Conservation (phyloP, 1,140 invertebrate genomes). For the Aphidius ervi region DNA sequence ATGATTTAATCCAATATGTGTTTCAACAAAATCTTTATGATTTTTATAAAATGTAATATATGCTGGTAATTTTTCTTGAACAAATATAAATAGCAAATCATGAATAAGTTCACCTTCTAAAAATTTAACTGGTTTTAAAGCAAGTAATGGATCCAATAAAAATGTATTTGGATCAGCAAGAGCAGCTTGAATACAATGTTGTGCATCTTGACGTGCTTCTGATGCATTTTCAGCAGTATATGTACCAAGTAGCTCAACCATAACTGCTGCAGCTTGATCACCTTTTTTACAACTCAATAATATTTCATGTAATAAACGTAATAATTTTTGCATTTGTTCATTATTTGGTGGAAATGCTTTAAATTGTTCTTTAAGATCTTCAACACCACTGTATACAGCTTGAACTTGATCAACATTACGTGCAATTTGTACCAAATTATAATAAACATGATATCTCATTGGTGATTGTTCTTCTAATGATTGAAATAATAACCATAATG, state of each 20-base stretch:
- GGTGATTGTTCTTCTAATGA: conserved; percentile 80
- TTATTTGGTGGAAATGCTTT: conserved; percentile 76
- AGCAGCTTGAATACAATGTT: conserved; percentile 92
- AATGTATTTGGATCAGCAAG: conserved; percentile 93
- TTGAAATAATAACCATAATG: conserved; percentile 87
- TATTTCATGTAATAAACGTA: conserved; percentile 85
- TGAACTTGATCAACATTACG: conserved; percentile 79
- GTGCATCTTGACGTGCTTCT: conserved; percentile 92
- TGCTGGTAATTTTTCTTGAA: conserved; percentile 85
- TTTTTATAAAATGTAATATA: conserved; percentile 90
- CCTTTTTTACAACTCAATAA: conserved; percentile 69
- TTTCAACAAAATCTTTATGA: conserved; percentile 85
- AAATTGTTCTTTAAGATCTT: conserved; percentile 81
- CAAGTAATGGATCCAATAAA: conserved; percentile 86
- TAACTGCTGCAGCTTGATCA: conserved; percentile 89
- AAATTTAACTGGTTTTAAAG: conserved; percentile 91
- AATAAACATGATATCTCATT: conserved; percentile 89
- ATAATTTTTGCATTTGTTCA: conserved; percentile 89
- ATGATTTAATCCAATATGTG: conserved; percentile 72
- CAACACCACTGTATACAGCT: conserved; percentile 75
- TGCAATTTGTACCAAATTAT: conserved; percentile 82
- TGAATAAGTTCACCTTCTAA: conserved; percentile 94
- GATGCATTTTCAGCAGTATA: conserved; percentile 96
- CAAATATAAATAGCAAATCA: conserved; percentile 93
- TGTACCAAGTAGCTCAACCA: conserved; percentile 92